Evolutionary conservation across 2,888 invertebrate species (phyloP).

Genomic region (Zhengitettix transpicula): DNA sequence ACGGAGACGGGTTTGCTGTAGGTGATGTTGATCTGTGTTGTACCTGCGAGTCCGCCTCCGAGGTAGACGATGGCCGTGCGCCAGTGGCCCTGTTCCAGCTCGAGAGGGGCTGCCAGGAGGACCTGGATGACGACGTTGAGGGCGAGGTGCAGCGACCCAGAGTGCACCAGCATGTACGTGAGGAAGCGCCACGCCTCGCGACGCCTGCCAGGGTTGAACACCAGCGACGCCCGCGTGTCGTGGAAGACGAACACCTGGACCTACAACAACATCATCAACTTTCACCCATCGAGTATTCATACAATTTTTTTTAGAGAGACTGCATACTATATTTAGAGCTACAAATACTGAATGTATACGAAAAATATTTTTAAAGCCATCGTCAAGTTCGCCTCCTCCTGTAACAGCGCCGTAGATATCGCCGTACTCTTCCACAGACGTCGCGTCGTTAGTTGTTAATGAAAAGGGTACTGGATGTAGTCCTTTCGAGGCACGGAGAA

Average conservation of each 20-base stretch:
- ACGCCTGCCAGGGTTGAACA: slow-evolving; percentile 46
- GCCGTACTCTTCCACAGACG: no score
- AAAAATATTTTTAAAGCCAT: no score
- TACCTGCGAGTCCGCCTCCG: slow-evolving; percentile 55
- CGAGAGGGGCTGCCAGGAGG: slow-evolving; percentile 30
- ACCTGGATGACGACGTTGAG: slow-evolving; percentile 60
- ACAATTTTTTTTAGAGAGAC: no score
- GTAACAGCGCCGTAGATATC: no score
- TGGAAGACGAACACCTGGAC: slow-evolving; percentile 17
- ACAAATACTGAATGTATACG: no score
- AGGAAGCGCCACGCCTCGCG: slow-evolving; percentile 61
- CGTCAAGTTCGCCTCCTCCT: no score
- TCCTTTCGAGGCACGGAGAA: no score
- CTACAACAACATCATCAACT: slow-evolving; percentile 13
- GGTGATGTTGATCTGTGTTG: no score
- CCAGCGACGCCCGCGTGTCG: slow-evolving; percentile 21
- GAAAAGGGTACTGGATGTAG: no score
- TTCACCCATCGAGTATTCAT: background rate
- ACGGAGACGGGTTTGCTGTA: no score
- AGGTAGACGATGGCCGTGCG: slow-evolving; percentile 54
- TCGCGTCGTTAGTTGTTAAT: no score
- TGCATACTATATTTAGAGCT: no score
- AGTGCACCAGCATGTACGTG: slow-evolving; percentile 66
- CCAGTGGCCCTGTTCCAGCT: slow-evolving; percentile 57
- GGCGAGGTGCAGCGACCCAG: slow-evolving; percentile 54